Base-by-base conservation (phyloP, 2,797 vertebrate genomes). In the Eupleurogrammus muticus region DNA sequence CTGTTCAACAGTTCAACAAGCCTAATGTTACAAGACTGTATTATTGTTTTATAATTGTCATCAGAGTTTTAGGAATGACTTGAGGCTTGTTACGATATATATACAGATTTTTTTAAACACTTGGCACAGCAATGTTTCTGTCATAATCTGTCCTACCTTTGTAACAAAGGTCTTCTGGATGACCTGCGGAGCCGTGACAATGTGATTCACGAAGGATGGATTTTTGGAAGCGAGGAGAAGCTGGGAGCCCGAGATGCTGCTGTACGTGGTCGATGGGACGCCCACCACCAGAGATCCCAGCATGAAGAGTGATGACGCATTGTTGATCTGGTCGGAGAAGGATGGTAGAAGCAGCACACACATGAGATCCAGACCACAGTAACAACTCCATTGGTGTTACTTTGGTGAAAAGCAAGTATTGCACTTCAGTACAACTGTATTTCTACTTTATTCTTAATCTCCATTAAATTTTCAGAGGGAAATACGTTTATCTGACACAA, bases 271-370 rank as follows among this genome's bases (percentile, higher is more conserved):
- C 0, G 86, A 17, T 0, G 92, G 90, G n/a, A 95, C 1, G 0
- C 93, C 93, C 1, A 20, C 2, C 24, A 93, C 8, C 1, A 95
- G 89, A 34, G 90, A 81, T 35, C 94, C 93, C 48, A 95, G 65
- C 13, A 0, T 17, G 2, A 75, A 0, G 59, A 94, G 20, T 0
- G 76, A 61, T 0, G 61, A 44, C 0, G 49, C 5, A 32, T 12
- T 67, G 49, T 71, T 67, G 32, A 94, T 61, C 94, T 95, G 77
- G 21, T 5, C 32, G 32, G 69, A 16, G 40, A 21, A 58, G 44
- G 53, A 40, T 4, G 4, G n/a, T 4, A n/a, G 17, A 23, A 24
- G 36, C 32, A 36, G 8, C 8, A 16, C 13, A 48, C 17, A 23
- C 5, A 34, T 63, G 13, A 68, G 16, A 61, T 10, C 9, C 16